Evolutionary conservation across 2,113 vertebrate genomes (phyloP), one percentile per base, ranked within the genome.

Genomic region (Anser cygnoides): DNA sequence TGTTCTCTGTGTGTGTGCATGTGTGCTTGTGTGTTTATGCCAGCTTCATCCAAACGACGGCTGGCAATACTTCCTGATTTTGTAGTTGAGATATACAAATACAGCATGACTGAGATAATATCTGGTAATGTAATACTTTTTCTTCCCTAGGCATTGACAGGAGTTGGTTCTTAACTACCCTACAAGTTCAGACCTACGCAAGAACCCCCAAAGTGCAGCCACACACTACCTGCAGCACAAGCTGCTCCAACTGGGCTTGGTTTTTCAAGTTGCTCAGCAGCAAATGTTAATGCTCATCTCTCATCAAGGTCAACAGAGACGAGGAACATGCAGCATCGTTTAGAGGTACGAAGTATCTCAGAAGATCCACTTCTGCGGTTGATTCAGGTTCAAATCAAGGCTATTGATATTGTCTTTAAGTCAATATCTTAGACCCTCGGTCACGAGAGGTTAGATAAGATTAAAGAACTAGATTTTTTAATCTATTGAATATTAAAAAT

Each of bases 401-500:
- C 84, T 96, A 93, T 81, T 84, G 94, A 89, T 88, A 73, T 65
- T 92, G 85, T 87, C 95, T 93, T 95, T 93, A 90, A 92, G 88
- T 96, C 96, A 84, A 90, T 96, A 94, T 49, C 3, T 16, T 70
- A 84, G 91, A 87, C 49, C 59, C 67, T 90, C 37, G 55, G 84
- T 97, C 95, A 97, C 77, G 77, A 90, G 95, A 87, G 95, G 89
- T 80, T 90, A 93, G 73, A 33, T 87, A 83, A 96, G 97, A 96
- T 96, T 97, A 97, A 92, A 95, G 86, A 97, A 91, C 87, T 78
- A 63, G 62, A 49, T 68, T 74, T 91, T 93, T 93, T 94, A 97
- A 97, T 97, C 96, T 96, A 93, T 14, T 93, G 87, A 89, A 96
- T 95, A 95, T 94, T 68, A 96, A 97, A 97, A 96, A 95, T 97